A percentile compares a stretch with the other conserved stretches of the same genome.
Conservation (phyloP, 2,797 vertebrate genomes). For the Molossus molossus region DNA sequence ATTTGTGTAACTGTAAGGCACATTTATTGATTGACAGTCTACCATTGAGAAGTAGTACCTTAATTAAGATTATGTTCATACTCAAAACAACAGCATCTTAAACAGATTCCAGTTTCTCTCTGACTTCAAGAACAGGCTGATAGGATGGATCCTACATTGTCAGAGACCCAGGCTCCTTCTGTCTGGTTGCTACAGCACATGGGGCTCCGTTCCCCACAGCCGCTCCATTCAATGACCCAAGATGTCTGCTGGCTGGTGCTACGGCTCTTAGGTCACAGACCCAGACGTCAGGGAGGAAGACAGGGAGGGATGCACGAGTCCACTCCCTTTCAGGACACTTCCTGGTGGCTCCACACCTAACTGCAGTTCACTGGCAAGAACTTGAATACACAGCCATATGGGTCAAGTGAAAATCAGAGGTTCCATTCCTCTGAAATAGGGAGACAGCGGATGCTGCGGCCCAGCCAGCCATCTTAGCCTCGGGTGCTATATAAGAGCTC, state of each 20-base stretch:
- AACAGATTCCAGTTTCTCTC: not conserved
- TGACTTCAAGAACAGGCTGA: not conserved
- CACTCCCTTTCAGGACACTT: not conserved
- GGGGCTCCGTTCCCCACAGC: not conserved
- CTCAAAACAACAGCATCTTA: not conserved
- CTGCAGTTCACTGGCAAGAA: not conserved
- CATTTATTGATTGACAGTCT: not conserved
- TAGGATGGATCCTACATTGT: not conserved
- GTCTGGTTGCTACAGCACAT: not conserved
- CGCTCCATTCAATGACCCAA: not conserved
- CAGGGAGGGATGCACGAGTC: too few relatives aligned
- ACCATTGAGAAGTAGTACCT: not conserved
- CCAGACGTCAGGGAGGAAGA: not conserved
- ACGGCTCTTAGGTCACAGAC: not conserved
- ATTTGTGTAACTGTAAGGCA: not conserved
- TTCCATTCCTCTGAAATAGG: not conserved
- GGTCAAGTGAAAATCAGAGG: not conserved
- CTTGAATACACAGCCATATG: not conserved
- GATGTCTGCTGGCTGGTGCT: not conserved
- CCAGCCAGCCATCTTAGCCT: not conserved
- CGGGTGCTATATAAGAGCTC: not conserved
- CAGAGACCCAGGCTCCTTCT: not conserved
- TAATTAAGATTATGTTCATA: not conserved
- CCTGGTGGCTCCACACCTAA: not conserved
- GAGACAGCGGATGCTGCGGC: not conserved